phyloP scores from a whole-genome alignment of 2,797 vertebrate species.

The Falco biarmicus region DNA sequence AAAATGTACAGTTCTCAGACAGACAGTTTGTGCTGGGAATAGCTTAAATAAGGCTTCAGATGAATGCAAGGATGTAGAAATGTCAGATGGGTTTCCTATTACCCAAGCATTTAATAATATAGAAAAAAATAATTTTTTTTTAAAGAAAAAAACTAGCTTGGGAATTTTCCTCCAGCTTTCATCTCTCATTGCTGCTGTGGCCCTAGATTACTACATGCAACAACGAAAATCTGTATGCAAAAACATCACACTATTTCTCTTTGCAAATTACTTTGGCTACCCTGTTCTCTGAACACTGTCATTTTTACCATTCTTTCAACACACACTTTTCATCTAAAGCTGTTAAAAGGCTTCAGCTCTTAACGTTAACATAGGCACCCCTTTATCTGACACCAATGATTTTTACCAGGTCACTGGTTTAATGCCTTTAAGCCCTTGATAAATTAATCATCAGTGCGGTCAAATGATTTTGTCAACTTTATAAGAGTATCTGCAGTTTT shows the following conservation, averaged over 20 bases:
- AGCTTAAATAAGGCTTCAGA: neutral
- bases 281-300: neutral
- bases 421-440: constrained; percentile 68
- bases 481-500: constrained; percentile 48
- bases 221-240: neutral
- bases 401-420: constrained; percentile 69
- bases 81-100: neutral
- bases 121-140: neutral
- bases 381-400: constrained; percentile 50
- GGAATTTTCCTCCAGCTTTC: neutral
- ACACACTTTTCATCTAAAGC: neutral
- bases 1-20: neutral
- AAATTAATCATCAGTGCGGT: constrained; percentile 72
- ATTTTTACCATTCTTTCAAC: constrained; percentile 15
- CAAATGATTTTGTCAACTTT: constrained; percentile 60
- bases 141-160: neutral
- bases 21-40: neutral
- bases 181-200: neutral
- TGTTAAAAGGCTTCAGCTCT: constrained; percentile 43
- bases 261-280: neutral
- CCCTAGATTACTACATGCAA: neutral
- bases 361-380: neutral
- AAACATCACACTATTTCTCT: neutral
- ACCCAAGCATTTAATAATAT: neutral
- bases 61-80: neutral